Evolutionary conservation across 2,888 invertebrate genomes (phyloP).

Genomic region (Athalia cordata): DNA sequence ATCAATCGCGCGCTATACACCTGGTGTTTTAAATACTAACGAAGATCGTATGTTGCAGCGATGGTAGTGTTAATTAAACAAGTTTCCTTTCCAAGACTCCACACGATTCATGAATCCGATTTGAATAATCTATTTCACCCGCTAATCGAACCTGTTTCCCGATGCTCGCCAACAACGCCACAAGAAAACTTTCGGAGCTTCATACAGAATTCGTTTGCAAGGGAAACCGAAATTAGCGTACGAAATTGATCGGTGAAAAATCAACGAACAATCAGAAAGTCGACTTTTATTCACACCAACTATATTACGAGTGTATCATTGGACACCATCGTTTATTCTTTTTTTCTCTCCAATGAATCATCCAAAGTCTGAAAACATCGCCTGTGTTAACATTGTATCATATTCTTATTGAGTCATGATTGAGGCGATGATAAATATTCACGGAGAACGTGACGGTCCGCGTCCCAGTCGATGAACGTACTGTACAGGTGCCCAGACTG

Average conservation of each 20-base stretch:
- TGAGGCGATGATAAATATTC: constrained; percentile 10
- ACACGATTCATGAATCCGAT: background rate
- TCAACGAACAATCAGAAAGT: too few species aligned
- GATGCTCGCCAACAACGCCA: background rate
- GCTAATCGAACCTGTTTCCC: background rate
- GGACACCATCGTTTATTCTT: too few species aligned
- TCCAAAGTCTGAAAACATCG: background rate
- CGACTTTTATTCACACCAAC: too few species aligned
- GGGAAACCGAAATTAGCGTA: too few species aligned
- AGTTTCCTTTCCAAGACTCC: constrained; percentile 16
- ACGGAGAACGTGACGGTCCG: constrained; percentile 15
- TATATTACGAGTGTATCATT: too few species aligned
- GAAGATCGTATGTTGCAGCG: background rate
- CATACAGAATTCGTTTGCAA: too few species aligned
- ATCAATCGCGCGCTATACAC: background rate
- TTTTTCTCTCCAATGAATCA: constrained; percentile 7
- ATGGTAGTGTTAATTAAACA: constrained; percentile 18
- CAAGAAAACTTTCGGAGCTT: too few species aligned
- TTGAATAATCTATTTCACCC: constrained; percentile 13
- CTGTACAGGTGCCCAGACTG: constrained; percentile 20
- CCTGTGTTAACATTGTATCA: background rate
- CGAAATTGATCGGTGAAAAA: too few species aligned
- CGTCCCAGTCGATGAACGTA: constrained; percentile 27
- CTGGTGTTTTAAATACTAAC: background rate
- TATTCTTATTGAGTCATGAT: constrained; percentile 31